A percentile compares a stretch with the other conserved stretches of the same genome.
phyloP scores from a whole-genome alignment of 2,888 invertebrate species.

The Hofmannophila pseudospretella region DNA sequence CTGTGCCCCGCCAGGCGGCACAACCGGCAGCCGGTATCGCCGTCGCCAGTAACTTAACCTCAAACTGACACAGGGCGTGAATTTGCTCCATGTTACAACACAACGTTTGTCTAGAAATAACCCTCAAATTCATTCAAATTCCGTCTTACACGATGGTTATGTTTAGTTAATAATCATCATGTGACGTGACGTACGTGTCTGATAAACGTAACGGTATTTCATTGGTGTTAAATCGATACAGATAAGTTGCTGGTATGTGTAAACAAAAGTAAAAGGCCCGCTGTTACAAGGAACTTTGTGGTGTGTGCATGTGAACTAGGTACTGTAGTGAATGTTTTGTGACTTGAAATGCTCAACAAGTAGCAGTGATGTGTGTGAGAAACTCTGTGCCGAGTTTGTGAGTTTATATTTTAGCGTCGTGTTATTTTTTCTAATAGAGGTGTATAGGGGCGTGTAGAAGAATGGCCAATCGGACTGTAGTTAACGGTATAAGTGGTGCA shows the following conservation, averaged over 20 bases:
- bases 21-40: conserved; percentile 50
- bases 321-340: conserved; percentile 17
- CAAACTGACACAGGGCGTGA: conserved; percentile 75
- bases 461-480: conserved; percentile 59
- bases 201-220: conserved; percentile 12
- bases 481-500: conserved; percentile 37
- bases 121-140: conserved; percentile 14
- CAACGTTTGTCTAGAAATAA: conserved; percentile 44
- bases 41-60: conserved; percentile 74
- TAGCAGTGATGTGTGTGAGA: conserved; percentile 36
- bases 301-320: conserved; percentile 26
- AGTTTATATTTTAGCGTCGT: conserved; percentile 16
- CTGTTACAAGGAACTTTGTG: conserved; percentile 19
- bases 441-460: conserved; percentile 35
- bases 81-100: conserved; percentile 63
- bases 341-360: conserved; percentile 31
- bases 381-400: conserved; percentile 26
- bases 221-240: conserved; percentile 28
- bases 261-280: conserved; percentile 25
- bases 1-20: conserved; percentile 38
- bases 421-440: conserved; percentile 12
- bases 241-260: conserved; percentile 19
- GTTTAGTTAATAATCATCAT: conserved; percentile 1
- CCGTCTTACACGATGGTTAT: too few species aligned
- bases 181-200: conserved; percentile 1